Conservation (phyloP, 2,113 vertebrate genomes). For the Sorex araneus region DNA sequence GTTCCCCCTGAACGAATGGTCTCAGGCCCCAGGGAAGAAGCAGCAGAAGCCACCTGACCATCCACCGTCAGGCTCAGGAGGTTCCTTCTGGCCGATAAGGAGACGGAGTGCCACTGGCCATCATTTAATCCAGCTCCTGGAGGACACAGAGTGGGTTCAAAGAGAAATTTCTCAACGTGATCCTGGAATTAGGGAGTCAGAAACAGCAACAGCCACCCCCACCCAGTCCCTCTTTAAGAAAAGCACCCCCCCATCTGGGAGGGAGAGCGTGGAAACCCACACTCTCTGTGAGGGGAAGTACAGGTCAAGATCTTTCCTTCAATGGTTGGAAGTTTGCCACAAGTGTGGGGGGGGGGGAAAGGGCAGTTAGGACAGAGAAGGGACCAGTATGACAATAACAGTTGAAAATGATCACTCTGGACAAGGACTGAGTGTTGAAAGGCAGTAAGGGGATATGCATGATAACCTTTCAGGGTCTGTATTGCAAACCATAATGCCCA, state of each 20-base stretch:
- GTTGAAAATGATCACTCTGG: no score
- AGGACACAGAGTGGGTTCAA: not conserved
- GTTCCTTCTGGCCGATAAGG: constrained; percentile 89
- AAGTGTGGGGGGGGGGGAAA: no score
- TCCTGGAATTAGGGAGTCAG: not conserved
- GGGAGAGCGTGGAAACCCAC: not conserved
- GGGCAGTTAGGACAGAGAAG: no score
- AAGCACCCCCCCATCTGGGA: not conserved
- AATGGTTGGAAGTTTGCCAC: no score
- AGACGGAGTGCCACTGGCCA: constrained; percentile 95
- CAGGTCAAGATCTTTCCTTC: no score
- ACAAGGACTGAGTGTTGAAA: no score
- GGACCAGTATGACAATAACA: no score
- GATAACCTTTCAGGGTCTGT: no score
- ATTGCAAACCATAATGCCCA: no score
- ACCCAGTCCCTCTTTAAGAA: not conserved
- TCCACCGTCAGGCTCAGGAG: constrained; percentile 91
- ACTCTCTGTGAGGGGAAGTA: no score
- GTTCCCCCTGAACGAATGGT: constrained; percentile 86
- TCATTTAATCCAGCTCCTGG: constrained; percentile 93
- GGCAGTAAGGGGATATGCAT: no score
- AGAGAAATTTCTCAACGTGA: not conserved
- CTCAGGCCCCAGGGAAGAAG: constrained; percentile 86
- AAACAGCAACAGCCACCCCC: rapidly evolving
- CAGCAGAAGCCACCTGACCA: constrained; percentile 83